Evolutionary conservation across 1,140 invertebrate species (phyloP), one percentile per base, ranked within the genome.

Genomic region (Episyrphus balteatus): DNA sequence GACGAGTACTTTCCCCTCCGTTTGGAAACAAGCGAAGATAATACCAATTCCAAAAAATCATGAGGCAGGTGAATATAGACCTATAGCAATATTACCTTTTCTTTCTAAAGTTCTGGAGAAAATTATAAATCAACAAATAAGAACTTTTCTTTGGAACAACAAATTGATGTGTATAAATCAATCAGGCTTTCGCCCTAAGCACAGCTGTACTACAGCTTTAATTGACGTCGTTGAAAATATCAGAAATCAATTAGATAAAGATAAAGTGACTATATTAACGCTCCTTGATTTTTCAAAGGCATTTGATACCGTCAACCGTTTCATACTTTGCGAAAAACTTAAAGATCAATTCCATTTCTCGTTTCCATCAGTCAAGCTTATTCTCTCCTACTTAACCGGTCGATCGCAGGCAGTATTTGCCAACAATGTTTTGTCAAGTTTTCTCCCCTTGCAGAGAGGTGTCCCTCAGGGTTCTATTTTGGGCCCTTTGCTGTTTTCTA

Each of bases 251-350:
- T 6, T 8, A 38, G 1, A 31, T 17, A 11, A 15, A 46, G 10
- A 14, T 32, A 1, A 47, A 56, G 42, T 39, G 49, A 14, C 14
- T 14, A 15, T n/a, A n/a, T n/a, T n/a, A n/a, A n/a, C n/a, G n/a
- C n/a, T n/a, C n/a, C n/a, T n/a, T n/a, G n/a, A n/a, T n/a, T n/a
- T n/a, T n/a, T n/a, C n/a, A n/a, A 55, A 55, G n/a, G 51, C 49
- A 6, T 57, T 55, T 46, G 55, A 55, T 21, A 39, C 47, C 5
- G 48, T 55, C 11, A 38, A 49, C 36, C 47, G 54, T 50, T 14
- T 14, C 6, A 37, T 37, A 14, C 36, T 14, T 17, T 37, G 36
- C 11, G 13, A 14, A 37, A 37, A 37, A 17, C 36, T 37, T 37
- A n/a, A 17, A n/a, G 13, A 5, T n/a, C 36, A 14, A 14, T 37